A percentile compares a stretch with the other conserved stretches of the same genome.
Conservation (phyloP, 1,140 invertebrate genomes). For the Metaphire vulgaris region DNA sequence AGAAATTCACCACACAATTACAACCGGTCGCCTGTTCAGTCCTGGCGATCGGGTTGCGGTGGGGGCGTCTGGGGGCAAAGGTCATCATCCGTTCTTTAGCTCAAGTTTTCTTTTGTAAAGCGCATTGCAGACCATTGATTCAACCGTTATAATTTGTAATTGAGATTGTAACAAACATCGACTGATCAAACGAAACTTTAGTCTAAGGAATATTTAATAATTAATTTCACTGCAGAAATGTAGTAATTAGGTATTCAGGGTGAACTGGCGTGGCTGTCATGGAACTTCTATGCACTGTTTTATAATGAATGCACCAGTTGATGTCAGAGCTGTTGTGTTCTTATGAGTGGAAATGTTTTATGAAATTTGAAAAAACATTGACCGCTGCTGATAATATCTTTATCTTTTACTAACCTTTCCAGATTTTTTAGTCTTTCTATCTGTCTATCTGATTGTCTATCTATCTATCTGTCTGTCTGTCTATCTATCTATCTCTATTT, state of each 20-base stretch:
- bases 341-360: too few species aligned
- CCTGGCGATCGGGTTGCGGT: slow-evolving; percentile 83
- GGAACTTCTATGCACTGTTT: too few species aligned
- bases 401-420: not conserved
- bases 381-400: too few species aligned
- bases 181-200: not conserved
- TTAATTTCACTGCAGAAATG: too few species aligned
- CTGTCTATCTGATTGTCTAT: not conserved
- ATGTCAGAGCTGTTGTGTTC: too few species aligned
- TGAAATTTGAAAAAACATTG: too few species aligned
- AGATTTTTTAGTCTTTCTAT: not conserved
- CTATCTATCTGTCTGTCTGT: not conserved
- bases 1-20: slow-evolving; percentile 93
- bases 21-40: slow-evolving; percentile 73
- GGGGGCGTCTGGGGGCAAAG: slow-evolving; percentile 94
- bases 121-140: not conserved
- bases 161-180: not conserved
- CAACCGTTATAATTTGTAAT: slow-evolving; percentile 1
- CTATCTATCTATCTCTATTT: not conserved
- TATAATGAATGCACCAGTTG: too few species aligned
- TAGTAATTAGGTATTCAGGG: too few species aligned
- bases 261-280: too few species aligned
- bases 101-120: not conserved
- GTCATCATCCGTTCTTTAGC: slow-evolving; percentile 33
- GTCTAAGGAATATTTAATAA: not conserved